Evolutionary conservation across 2,888 invertebrate species (phyloP), one percentile per base, ranked within the genome.

Genomic region (Platycheirus albimanus): DNA sequence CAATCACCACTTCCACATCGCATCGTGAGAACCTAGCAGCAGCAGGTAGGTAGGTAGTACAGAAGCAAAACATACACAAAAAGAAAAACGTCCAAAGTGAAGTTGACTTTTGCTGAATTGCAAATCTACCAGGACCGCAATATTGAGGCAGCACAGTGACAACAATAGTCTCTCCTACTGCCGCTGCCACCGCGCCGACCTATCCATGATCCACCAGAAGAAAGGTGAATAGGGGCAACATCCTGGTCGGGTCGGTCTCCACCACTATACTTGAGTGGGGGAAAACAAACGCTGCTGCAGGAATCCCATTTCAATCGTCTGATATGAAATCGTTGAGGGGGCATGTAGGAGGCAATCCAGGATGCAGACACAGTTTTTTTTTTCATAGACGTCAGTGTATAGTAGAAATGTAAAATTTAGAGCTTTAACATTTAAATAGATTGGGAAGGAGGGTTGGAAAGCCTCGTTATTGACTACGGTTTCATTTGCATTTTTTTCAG

Each of bases 91-190:
- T 13, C 51, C 49, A 72, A 63, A 54, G 24, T 43, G 45, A 51
- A 41, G 69, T 75, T 80, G 74, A 63, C 69, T 74, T 69, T 63
- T 69, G 49, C 43, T 24, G 69, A 49, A 80, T 74, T 67, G 52
- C 79, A 79, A 63, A 69, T 64, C n/a, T 38, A 30, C 51, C 17
- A 33, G 63, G 49, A 41, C 58, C 51, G 19, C 69, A 69, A 13
- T 79, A 74, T 79, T 69, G 30, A 70, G 30, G 13, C 10, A 54
- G 30, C 36, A 10, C 20, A 54, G 24, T 30, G 61, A 49, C 61
- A 79, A 63, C 74, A 74, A 72, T 63, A 58, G 77, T 33, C 38
- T 30, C n/a, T 20, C 20, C 5, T n/a, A 5, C 19, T 15, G 33
- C 13, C 54, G 33, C 17, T 20, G 19, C 11, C 13, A 13, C 38